These are phyloP conservation scores for Lordiphosa stackelbergi DNA, from an alignment of 1,140 invertebrate species.

Conservation along the genomic window DNA sequence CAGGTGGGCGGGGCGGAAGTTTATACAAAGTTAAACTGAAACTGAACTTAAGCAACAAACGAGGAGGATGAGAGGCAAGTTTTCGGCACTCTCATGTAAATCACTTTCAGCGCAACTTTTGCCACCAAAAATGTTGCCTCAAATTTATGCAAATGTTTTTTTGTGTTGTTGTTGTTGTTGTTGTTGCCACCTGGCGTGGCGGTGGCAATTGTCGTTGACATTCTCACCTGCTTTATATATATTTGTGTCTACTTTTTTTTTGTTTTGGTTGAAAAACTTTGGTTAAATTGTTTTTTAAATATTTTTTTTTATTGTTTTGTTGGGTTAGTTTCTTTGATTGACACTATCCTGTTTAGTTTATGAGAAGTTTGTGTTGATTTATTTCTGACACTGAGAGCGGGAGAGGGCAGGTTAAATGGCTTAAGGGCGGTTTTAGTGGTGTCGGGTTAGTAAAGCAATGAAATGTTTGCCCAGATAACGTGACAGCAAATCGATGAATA, in stretches of 20 bases:
- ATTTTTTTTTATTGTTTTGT: background rate
- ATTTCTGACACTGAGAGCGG: constrained; percentile 51
- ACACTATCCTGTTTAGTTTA: constrained; percentile 27
- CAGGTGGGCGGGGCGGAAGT: constrained; percentile 29
- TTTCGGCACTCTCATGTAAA: constrained; percentile 49
- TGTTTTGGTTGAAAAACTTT: background rate
- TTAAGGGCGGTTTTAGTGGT: background rate
- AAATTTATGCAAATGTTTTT: constrained; percentile 72
- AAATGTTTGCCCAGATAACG: constrained; percentile 52
- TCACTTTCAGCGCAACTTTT: constrained; percentile 68
- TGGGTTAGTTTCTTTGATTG: constrained; percentile 26
- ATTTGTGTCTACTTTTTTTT: constrained; percentile 18
- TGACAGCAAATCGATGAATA: constrained; percentile 69
- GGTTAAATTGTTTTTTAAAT: constrained; percentile 66
- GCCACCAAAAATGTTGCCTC: constrained; percentile 48
- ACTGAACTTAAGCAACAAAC: constrained; percentile 70
- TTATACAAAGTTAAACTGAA: constrained; percentile 74
- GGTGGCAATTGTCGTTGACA: constrained; percentile 68
- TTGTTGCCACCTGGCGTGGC: constrained; percentile 12
- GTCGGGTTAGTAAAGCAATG: constrained; percentile 34
- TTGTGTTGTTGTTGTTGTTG: constrained; percentile 12
- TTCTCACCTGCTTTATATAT: constrained; percentile 53
- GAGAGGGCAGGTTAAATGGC: constrained; percentile 2
- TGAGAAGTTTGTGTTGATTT: constrained; percentile 49
- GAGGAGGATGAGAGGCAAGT: constrained; percentile 20